phyloP scores from a whole-genome alignment of 1,140 invertebrate genomes.

The Zaprionus inermis region DNA sequence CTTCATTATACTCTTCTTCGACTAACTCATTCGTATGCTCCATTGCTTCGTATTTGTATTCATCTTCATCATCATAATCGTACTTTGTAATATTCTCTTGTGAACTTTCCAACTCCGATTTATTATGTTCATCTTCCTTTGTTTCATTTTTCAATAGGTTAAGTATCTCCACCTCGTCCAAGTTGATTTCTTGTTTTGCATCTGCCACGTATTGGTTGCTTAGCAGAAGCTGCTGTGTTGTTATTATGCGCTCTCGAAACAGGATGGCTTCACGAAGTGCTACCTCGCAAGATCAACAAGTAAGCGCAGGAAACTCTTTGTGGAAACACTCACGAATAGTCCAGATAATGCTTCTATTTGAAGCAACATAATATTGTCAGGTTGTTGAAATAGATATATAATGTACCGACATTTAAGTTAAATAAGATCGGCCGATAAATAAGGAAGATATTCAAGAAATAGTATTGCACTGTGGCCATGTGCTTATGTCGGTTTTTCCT shows the following conservation, averaged over 20 bases:
- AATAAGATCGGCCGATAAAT: too few relatives aligned
- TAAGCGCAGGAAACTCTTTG: slow-evolving; percentile 43
- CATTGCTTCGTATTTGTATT: not conserved
- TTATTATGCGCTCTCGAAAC: slow-evolving; percentile 59
- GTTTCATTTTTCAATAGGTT: not conserved
- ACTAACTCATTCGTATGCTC: slow-evolving; percentile 1
- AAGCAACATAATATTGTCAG: slow-evolving; percentile 55
- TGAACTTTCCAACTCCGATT: not conserved
- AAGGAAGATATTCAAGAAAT: too few relatives aligned
- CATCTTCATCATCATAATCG: not conserved
- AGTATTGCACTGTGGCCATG: too few relatives aligned
- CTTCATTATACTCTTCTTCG: not conserved
- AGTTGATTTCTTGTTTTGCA: slow-evolving; percentile 30
- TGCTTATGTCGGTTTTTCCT: too few relatives aligned
- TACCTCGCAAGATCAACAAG: slow-evolving; percentile 61
- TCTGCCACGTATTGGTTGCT: slow-evolving; percentile 6
- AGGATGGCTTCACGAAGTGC: slow-evolving; percentile 48
- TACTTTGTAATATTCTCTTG: slow-evolving; percentile 11
- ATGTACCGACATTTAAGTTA: too few relatives aligned
- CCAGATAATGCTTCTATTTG: slow-evolving; percentile 65
- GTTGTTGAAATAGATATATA: slow-evolving; percentile 55
- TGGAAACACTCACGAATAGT: slow-evolving; percentile 47
- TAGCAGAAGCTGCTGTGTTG: slow-evolving; percentile 53
- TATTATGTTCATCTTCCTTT: slow-evolving; percentile 1
- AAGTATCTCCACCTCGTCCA: slow-evolving; percentile 21